Evolutionary conservation across 2,113 vertebrate genomes (phyloP).

Genomic region (Pampusana beccarii): DNA sequence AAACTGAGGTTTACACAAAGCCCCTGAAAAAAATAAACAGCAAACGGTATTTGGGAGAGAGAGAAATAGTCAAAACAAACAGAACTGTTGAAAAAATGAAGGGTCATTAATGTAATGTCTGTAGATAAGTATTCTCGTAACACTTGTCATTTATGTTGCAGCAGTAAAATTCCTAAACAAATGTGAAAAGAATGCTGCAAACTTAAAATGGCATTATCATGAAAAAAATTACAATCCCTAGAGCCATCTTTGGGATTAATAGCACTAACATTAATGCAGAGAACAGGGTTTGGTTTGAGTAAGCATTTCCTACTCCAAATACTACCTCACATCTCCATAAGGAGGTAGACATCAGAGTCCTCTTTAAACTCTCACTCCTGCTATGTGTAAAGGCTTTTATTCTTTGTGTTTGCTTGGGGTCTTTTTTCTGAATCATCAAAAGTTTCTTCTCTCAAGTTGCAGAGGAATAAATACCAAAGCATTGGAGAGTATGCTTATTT

Average conservation of each 20-base stretch:
- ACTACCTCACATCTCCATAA: background rate
- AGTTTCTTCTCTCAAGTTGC: background rate
- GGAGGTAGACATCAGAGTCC: background rate
- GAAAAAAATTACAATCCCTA: background rate
- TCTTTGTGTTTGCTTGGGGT: background rate
- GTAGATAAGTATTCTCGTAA: background rate
- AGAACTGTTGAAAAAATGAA: background rate
- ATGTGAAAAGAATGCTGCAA: background rate
- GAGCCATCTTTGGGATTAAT: background rate
- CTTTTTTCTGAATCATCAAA: background rate
- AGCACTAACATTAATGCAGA: background rate
- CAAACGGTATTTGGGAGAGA: background rate
- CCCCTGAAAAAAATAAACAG: background rate
- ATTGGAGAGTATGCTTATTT: background rate
- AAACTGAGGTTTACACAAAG: conserved; percentile 3
- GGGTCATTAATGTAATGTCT: background rate
- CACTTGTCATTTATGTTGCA: background rate
- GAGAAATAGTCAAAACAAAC: background rate
- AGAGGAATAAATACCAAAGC: conserved; percentile 11
- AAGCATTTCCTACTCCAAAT: background rate
- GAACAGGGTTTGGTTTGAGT: background rate
- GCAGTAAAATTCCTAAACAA: background rate
- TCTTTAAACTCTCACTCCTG: background rate
- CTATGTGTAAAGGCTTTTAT: background rate
- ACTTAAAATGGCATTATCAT: background rate